phyloP scores from a whole-genome alignment of 2,113 vertebrate genomes.

The Tragelaphus strepsiceros region DNA sequence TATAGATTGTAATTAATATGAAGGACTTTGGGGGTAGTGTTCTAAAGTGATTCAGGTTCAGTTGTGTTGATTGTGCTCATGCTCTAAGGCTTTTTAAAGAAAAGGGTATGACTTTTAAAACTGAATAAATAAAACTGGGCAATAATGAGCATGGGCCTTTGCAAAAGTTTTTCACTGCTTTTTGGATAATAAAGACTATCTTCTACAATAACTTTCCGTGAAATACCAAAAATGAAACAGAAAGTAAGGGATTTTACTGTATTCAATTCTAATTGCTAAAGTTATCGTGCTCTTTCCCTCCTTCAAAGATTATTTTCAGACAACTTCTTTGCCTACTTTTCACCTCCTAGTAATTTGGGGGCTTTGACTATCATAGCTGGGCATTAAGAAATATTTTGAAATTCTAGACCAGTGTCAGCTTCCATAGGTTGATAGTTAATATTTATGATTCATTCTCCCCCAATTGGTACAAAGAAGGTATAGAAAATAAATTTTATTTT shows the following conservation, averaged over 20 bases:
- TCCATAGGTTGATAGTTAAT: not conserved
- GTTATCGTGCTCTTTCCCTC: not conserved
- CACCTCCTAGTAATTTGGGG: not conserved
- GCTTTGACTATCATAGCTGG: not conserved
- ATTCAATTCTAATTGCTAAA: not conserved
- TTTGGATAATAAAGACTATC: not conserved
- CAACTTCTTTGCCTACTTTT: not conserved
- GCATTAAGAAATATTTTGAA: constrained; percentile 19
- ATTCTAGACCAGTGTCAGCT: not conserved
- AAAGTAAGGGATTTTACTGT: not conserved
- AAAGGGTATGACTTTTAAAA: not conserved
- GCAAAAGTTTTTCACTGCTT: not conserved
- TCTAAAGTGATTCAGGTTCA: not conserved
- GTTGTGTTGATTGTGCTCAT: not conserved
- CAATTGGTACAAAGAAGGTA: not conserved
- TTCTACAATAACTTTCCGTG: not conserved
- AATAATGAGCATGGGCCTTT: not conserved
- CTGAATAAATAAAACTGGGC: not conserved
- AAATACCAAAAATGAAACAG: not conserved
- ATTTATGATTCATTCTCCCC: not conserved
- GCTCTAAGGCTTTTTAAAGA: not conserved
- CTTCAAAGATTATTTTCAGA: constrained; percentile 14
- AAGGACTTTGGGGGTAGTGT: not conserved
- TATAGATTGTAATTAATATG: not conserved
- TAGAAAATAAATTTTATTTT: not conserved